These are phyloP conservation scores for Eupeodes latifasciatus DNA, from an alignment of 2,888 invertebrate species.

Conservation along the genomic window DNA sequence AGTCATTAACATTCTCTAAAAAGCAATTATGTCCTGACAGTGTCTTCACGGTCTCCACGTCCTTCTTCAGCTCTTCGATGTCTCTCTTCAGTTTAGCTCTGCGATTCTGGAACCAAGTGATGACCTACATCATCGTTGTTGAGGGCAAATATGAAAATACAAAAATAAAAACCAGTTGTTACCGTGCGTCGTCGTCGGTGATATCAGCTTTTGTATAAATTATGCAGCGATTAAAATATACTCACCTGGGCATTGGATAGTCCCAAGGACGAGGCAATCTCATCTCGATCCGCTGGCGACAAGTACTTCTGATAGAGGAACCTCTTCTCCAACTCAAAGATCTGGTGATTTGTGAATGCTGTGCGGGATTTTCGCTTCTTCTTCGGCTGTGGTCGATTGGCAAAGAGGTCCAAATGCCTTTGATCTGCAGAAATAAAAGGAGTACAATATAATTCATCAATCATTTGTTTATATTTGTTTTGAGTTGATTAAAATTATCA, in stretches of 20 bases:
- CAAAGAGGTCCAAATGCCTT: constrained; percentile 94
- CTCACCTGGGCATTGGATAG: constrained; percentile 96
- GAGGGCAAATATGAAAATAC: background rate
- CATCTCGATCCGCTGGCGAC: constrained; percentile 98
- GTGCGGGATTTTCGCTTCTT: constrained; percentile 99
- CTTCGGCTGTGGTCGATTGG: constrained; percentile 95
- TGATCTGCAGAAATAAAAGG: constrained; percentile 87
- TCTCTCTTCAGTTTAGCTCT: constrained; percentile 97
- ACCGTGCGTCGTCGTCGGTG: background rate
- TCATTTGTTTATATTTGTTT: constrained; percentile 70
- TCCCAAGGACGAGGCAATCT: constrained; percentile 96
- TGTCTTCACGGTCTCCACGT: constrained; percentile 96
- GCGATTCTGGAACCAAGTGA: constrained; percentile 98
- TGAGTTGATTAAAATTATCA: constrained; percentile 49
- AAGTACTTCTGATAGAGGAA: constrained; percentile 99
- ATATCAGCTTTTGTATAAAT: background rate
- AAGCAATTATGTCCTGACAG: constrained; percentile 94
- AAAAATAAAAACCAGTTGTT: constrained; percentile 42
- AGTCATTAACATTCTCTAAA: constrained; percentile 95
- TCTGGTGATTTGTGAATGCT: constrained; percentile 99
- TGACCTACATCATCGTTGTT: constrained; percentile 86
- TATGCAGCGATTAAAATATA: constrained; percentile 64
- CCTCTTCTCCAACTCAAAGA: constrained; percentile 98
- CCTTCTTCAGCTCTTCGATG: constrained; percentile 98
- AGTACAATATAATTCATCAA: constrained; percentile 39